Base-by-base conservation (phyloP, 2,888 invertebrate genomes). In the Notocelia uddmanniana region DNA sequence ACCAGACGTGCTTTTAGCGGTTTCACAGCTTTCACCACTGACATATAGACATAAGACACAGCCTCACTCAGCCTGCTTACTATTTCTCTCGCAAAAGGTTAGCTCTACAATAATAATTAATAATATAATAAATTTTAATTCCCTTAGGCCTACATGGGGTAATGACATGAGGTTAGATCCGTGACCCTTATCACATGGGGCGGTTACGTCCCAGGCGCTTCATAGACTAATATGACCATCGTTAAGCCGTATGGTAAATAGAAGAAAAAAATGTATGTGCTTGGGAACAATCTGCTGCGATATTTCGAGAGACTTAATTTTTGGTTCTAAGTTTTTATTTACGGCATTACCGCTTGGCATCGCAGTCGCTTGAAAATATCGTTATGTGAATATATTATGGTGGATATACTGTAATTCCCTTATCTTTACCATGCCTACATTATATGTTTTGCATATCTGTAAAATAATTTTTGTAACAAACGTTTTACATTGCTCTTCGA, bases 171-270 rank as follows among this genome's bases (percentile, higher is more conserved):
- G 85, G 84, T 83, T 84, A 74, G 77, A 79, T 80, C 76, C 68
- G 80, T 84, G 82, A 83, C 87, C 84, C 88, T 90, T 89, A 87
- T 85, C 89, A 88, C 83, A 76, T 77, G 70, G 81, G 83, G 84
- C 87, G 84, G 87, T 88, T 81, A 79, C 84, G 86, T 84, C 81
- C 84, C 76, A 89, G 90, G 87, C 85, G 89, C 88, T 90, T 90
- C 82, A 85, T 87, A 87, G 85, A 76, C 78, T 79, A 57, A 23
- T 1, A 74, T 79, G 84, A 86, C 84, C 80, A 83, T 86, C 83
- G 85, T 84, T 75, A 75, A 84, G 81, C 84, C 83, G 85, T 81
- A 81, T 82, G 52, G 9, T 52, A 21, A 15, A 45, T n/a, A 45
- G 45, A n/a, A n/a, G 8, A n/a, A 45, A 45, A 45, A n/a, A n/a